These are phyloP conservation scores for Drosophila teissieri DNA, from an alignment of 1,140 invertebrate genomes.

Conservation along the genomic window DNA sequence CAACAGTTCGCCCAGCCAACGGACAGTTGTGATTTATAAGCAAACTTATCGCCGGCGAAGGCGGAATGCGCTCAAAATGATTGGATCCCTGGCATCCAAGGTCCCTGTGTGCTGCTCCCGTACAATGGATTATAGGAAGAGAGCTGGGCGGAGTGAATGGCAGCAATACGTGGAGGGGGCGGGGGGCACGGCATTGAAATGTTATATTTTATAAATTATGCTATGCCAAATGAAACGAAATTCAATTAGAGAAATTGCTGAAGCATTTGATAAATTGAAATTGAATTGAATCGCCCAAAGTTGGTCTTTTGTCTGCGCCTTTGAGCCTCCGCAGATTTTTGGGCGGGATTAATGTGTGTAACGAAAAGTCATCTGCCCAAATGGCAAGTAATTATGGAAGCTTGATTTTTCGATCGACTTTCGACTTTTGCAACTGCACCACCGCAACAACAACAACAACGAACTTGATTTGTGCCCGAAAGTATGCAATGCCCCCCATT, in stretches of 20 bases:
- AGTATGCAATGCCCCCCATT: constrained; percentile 60
- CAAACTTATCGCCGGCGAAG: constrained; percentile 66
- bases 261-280: constrained; percentile 75
- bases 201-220: constrained; percentile 73
- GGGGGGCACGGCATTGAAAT: constrained; percentile 67
- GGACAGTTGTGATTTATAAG: constrained; percentile 79
- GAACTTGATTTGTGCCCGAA: constrained; percentile 35
- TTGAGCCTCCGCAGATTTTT: not conserved
- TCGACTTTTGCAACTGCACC: not conserved
- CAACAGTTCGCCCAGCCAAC: constrained; percentile 16
- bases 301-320: constrained; percentile 29
- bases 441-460: constrained; percentile 4
- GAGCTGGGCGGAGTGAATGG: constrained; percentile 56
- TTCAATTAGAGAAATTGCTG: constrained; percentile 78
- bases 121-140: constrained; percentile 69
- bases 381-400: constrained; percentile 39
- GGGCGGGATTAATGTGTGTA: constrained; percentile 39
- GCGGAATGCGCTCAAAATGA: constrained; percentile 69
- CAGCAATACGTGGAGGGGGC: too few relatives aligned
- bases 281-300: constrained; percentile 57
- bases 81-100: constrained; percentile 17
- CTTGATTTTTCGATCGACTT: constrained; percentile 21
- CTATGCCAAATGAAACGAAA: constrained; percentile 59
- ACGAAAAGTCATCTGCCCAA: constrained; percentile 38
- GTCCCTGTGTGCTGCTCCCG: constrained; percentile 15